phyloP scores from a whole-genome alignment of 2,113 vertebrate species.

The Eulemur macaco region DNA sequence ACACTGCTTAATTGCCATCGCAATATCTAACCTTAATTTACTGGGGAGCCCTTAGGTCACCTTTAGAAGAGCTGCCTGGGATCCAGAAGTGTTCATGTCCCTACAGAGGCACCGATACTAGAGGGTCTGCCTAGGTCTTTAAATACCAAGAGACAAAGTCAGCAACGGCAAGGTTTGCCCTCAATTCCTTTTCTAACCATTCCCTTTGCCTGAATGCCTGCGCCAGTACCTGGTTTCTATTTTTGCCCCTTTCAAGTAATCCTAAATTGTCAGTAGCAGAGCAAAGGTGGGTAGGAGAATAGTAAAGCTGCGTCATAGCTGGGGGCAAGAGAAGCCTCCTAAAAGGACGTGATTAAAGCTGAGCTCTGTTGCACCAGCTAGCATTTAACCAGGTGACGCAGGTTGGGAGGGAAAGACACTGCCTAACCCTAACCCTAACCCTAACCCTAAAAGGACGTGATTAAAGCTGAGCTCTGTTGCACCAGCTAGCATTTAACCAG shows the following conservation, averaged over 20 bases:
- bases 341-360: background rate
- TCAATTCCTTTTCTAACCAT: background rate
- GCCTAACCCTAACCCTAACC: no score
- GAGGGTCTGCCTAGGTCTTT: background rate
- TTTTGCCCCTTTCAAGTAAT: background rate
- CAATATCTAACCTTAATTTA: background rate
- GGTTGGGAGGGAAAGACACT: background rate
- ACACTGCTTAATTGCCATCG: background rate
- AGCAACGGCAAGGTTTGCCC: background rate
- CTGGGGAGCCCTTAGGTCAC: background rate
- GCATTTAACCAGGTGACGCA: background rate
- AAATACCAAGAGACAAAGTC: background rate
- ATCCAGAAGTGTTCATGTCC: background rate
- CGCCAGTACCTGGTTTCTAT: background rate
- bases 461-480: background rate
- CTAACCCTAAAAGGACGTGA: no score
- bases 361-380: background rate
- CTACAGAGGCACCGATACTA: background rate
- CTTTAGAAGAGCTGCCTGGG: background rate
- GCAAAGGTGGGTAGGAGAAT: background rate
- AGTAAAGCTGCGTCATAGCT: background rate
- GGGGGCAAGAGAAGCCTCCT: background rate
- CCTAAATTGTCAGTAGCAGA: background rate
- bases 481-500: background rate
- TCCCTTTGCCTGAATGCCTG: background rate